phyloP scores from a whole-genome alignment of 2,888 invertebrate genomes.

The Glyphotaelius pellucidus region DNA sequence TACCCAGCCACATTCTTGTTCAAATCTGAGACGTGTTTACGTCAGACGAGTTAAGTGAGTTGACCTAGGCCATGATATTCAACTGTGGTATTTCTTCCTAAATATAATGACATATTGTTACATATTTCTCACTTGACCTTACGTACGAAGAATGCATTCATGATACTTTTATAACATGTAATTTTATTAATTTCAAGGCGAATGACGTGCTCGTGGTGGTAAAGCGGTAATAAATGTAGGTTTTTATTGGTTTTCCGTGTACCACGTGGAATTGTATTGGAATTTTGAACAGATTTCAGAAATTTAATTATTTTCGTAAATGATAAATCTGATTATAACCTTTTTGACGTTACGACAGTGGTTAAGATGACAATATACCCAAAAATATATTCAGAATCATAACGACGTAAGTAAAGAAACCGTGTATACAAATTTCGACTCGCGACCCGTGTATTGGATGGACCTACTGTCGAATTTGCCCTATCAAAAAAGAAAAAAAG shows the following conservation, averaged over 20 bases:
- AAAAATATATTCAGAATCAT: too few species aligned
- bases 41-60: background rate
- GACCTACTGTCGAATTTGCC: too few species aligned
- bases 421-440: too few species aligned
- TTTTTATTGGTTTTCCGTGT: background rate
- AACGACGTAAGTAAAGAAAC: too few species aligned
- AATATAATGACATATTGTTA: slow-evolving; percentile 4
- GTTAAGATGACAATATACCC: too few species aligned
- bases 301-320: too few species aligned
- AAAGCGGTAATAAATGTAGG: background rate
- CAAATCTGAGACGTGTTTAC: background rate
- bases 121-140: background rate
- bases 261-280: background rate
- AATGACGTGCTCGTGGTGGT: background rate
- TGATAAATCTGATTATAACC: too few species aligned
- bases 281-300: too few species aligned
- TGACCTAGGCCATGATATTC: slow-evolving; percentile 26
- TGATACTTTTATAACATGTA: background rate
- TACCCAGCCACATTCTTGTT: slow-evolving; percentile 5
- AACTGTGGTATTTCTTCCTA: slow-evolving; percentile 7
- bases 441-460: too few species aligned
- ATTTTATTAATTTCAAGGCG: background rate
- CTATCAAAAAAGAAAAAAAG: too few species aligned
- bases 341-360: too few species aligned
- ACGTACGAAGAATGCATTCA: background rate